phyloP scores from a whole-genome alignment of 2,888 invertebrate species.

The Megastigmus dorsalis region DNA sequence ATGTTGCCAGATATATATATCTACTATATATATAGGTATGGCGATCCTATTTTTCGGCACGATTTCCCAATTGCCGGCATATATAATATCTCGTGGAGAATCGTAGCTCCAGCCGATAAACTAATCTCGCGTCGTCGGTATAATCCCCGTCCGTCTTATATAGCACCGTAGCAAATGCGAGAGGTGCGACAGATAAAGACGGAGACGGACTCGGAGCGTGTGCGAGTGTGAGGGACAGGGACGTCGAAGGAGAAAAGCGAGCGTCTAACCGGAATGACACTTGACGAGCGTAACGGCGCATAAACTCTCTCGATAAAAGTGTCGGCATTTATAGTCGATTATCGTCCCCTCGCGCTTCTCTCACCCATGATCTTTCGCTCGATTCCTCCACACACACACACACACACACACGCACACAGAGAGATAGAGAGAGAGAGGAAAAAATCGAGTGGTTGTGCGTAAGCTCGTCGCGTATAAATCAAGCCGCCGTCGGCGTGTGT shows the following conservation, averaged over 20 bases:
- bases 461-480: conserved; percentile 17
- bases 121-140: background rate
- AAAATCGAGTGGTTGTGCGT: conserved; percentile 14
- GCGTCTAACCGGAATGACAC: too few species aligned
- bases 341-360: too few species aligned
- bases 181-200: conserved; percentile 20
- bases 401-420: too few species aligned
- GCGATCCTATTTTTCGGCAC: background rate
- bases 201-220: background rate
- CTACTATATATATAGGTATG: too few species aligned
- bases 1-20: too few species aligned
- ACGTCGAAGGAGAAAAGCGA: conserved; percentile 19
- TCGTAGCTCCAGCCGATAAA: conserved; percentile 9
- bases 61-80: background rate
- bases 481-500: too few species aligned
- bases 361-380: too few species aligned
- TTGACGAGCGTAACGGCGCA: conserved; percentile 49
- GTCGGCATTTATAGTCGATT: too few species aligned
- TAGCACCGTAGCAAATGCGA: too few species aligned
- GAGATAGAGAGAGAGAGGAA: too few species aligned
- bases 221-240: conserved; percentile 22
- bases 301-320: conserved; percentile 39
- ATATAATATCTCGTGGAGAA: background rate
- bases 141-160: too few species aligned
- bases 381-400: too few species aligned